Evolutionary conservation across 2,797 vertebrate genomes (phyloP).

Genomic region (Enteromius viviparus): DNA sequence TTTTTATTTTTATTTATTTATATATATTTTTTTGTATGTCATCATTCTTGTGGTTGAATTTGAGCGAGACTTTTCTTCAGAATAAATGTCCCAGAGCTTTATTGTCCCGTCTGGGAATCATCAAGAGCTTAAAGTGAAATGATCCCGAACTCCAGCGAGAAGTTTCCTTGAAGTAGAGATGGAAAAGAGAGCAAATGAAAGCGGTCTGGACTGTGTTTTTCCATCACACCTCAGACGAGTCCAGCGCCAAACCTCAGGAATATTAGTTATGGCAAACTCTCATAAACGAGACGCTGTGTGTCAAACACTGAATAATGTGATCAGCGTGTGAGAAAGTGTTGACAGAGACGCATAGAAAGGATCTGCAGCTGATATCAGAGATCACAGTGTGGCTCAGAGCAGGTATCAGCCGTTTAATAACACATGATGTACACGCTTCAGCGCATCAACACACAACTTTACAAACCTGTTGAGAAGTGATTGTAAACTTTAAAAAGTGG

Average conservation of each 20-base stretch:
- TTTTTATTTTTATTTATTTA: not conserved
- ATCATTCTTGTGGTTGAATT: slow-evolving; percentile 24
- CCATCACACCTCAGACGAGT: slow-evolving; percentile 26
- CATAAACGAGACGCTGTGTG: slow-evolving; percentile 2
- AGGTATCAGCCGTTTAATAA: not conserved
- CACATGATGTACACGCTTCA: too few species aligned
- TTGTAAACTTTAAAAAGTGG: too few species aligned
- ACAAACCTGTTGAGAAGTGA: not conserved
- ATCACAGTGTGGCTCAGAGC: not conserved
- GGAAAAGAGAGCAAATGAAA: slow-evolving; percentile 8
- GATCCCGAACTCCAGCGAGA: slow-evolving; percentile 46
- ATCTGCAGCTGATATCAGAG: not conserved
- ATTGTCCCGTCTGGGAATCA: slow-evolving; percentile 55
- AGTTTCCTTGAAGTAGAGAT: slow-evolving; percentile 39
- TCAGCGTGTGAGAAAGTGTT: not conserved
- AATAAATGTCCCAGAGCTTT: slow-evolving; percentile 35
- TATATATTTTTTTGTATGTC: not conserved
- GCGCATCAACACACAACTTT: not conserved
- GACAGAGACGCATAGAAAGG: slow-evolving; percentile 6
- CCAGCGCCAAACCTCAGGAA: slow-evolving; percentile 26
- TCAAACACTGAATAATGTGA: slow-evolving; percentile 38
- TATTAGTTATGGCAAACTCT: slow-evolving; percentile 28
- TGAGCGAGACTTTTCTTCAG: slow-evolving; percentile 21
- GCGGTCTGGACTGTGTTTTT: slow-evolving; percentile 43
- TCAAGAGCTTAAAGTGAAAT: slow-evolving; percentile 42